Base-by-base conservation (phyloP, 2,113 vertebrate genomes). In the Sinosuthora webbiana region DNA sequence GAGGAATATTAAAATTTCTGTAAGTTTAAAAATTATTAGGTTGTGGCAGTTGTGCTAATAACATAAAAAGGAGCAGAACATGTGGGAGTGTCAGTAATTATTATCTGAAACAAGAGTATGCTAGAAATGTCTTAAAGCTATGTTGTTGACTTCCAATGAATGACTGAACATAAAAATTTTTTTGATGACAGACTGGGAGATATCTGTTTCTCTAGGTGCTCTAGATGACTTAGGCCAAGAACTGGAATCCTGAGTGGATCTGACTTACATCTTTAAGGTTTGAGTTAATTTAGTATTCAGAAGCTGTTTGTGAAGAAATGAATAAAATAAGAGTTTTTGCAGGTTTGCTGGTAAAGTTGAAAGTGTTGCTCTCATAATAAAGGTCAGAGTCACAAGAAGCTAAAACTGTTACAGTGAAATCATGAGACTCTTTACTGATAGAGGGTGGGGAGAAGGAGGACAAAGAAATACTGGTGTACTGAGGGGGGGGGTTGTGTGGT, bases 401-500 rank as follows among this genome's bases (percentile, higher is more conserved):
- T 73, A 84, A 67, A 74, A 57, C 21, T 63, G 10, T 41, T 57
- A 8, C 20, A 45, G 15, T n/a, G 45, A 56, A 60, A 52, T 64
- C 21, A 39, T 35, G 28, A 44, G 19, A 30, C 7, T 52, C 6
- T 45, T 1, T 73, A 31, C 8, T 53, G 21, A 44, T 27, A 31
- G 16, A 44, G 30, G 2, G 30, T 35, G 41, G 16, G 16, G 11
- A 83, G 27, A 27, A 64, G 11, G 12, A 73, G 37, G 31, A 50
- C 17, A 53, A 79, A 53, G 18, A 75, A 64, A 74, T 37, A 55
- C 6, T 28, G 5, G 1, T 30, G 4, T 25, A 4, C 15, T 22
- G 9, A 1, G 5, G 35, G 5, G 4, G 4, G 7, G n/a, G 0
- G 1, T 18, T 37, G 10, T 0, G 0, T 24, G 21, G 8, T 31